Evolutionary conservation across 2,797 vertebrate genomes (phyloP), one percentile per base, ranked within the genome.

Genomic region (Poecilia picta): DNA sequence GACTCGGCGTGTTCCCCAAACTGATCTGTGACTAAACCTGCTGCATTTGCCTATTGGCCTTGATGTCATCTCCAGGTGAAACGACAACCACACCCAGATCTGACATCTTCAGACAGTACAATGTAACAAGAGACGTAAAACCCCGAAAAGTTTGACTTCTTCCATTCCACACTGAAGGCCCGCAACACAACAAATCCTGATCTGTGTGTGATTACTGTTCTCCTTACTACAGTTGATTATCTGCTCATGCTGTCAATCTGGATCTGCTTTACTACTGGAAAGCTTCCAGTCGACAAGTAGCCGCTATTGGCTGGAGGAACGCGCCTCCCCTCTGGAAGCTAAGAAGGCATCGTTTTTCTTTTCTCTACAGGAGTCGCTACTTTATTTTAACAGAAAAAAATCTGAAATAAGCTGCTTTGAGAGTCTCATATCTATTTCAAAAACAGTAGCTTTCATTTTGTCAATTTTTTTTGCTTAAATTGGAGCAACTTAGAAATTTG

Each of bases 41-140:
- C 89, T 93, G 85, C 88, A 92, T 94, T 92, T 94, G 83, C 85
- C 81, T 83, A 78, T 73, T 75, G 73, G 88, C 80, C 84, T 82
- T 86, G 75, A 88, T 90, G 92, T 91, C 90, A 91, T 89, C 88
- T 80, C 68, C 81, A 78, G 47, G 86, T 86, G 79, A 87, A 84
- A 80, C 89, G 92, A 93, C 89, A 91, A 72, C 93, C 94, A 93
- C 94, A 89, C 94, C 94, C 91, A 86, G 71, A 1, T 0, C 72
- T 80, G 93, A 91, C 77, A 94, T 93, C 89, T 86, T 85, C 70
- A 90, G 73, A 81, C 85, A 81, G 73, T 55, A 76, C 45, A 83
- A 79, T 15, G 68, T 73, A 73, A 74, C 72, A 77, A 80, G 25
- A 43, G 16, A 77, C 85, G 82, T 45, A 59, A 80, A 73, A 41